phyloP scores from a whole-genome alignment of 2,113 vertebrate species.

The Passerina amoena region DNA sequence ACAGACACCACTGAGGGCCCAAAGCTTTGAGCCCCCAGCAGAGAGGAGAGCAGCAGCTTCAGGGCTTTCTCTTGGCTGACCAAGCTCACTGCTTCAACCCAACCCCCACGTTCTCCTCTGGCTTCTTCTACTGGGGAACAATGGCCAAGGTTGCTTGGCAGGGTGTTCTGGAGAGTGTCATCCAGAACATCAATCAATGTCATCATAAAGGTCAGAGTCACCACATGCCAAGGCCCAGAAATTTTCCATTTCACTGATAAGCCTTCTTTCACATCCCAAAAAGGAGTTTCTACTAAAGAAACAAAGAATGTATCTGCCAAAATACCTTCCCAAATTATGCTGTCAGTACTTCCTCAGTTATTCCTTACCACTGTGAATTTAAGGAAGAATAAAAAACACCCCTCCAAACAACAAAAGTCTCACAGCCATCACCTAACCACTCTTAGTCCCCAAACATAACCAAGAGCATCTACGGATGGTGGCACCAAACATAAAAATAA shows the following conservation, averaged over 20 bases:
- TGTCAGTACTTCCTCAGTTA: neutral
- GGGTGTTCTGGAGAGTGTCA: neutral
- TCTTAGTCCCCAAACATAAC: neutral
- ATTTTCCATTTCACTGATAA: slow-evolving; percentile 15
- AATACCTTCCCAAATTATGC: neutral
- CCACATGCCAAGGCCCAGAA: neutral
- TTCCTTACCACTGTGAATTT: neutral
- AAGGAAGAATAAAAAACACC: neutral
- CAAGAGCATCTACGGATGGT: neutral
- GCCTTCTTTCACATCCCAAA: neutral
- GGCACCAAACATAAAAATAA: neutral
- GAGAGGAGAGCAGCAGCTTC: neutral
- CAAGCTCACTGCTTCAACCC: neutral
- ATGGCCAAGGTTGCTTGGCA: slow-evolving; percentile 6
- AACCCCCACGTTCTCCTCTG: rapidly evolving
- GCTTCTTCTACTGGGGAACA: neutral
- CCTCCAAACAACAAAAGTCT: neutral
- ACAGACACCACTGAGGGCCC: neutral
- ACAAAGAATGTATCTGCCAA: neutral
- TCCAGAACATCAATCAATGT: neutral
- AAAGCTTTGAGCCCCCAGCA: neutral
- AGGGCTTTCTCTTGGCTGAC: neutral
- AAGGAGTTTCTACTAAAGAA: neutral
- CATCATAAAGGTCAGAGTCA: slow-evolving; percentile 14
- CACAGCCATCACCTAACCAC: neutral